These are phyloP conservation scores for Orbicella faveolata DNA, from an alignment of 64 coral and sea anemone genomes.

Conservation along the genomic window DNA sequence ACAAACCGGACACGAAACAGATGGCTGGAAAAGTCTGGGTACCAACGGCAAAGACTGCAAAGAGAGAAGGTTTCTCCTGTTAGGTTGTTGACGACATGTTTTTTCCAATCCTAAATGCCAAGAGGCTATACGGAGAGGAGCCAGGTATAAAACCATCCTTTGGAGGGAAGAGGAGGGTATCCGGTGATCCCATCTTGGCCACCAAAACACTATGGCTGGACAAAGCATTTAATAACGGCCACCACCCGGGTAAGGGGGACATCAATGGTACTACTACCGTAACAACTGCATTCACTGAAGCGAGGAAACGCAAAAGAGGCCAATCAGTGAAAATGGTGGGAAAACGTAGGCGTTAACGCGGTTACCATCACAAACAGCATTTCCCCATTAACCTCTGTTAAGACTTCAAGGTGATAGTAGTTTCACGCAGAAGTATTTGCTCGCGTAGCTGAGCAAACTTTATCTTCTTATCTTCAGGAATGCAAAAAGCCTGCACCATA, in stretches of 20 bases:
- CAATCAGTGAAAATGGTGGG: slow-evolving; percentile 18
- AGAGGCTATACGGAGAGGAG: too few relatives aligned
- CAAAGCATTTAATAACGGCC: too few relatives aligned
- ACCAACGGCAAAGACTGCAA: too few relatives aligned
- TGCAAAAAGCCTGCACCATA: neutral
- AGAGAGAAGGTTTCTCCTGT: too few relatives aligned
- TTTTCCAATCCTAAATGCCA: too few relatives aligned
- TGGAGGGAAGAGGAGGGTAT: too few relatives aligned
- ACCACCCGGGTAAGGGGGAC: too few relatives aligned
- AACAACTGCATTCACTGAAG: neutral
- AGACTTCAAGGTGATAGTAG: slow-evolving; percentile 18
- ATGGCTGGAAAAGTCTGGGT: slow-evolving; percentile 16
- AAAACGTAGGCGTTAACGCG: slow-evolving; percentile 48
- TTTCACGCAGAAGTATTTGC: neutral
- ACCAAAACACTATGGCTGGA: too few relatives aligned
- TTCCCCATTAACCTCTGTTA: slow-evolving; percentile 39
- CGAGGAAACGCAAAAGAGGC: slow-evolving; percentile 22
- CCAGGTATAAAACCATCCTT: too few relatives aligned
- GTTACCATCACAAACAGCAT: neutral
- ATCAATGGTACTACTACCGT: too few relatives aligned
- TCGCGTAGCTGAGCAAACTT: slow-evolving; percentile 28
- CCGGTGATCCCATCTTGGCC: too few relatives aligned
- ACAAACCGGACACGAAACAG: slow-evolving; percentile 2
- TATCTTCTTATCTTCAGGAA: slow-evolving; percentile 1
- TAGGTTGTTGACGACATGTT: too few relatives aligned